phyloP scores from a whole-genome alignment of 1,140 invertebrate genomes.

The Temnothorax longispinosus region DNA sequence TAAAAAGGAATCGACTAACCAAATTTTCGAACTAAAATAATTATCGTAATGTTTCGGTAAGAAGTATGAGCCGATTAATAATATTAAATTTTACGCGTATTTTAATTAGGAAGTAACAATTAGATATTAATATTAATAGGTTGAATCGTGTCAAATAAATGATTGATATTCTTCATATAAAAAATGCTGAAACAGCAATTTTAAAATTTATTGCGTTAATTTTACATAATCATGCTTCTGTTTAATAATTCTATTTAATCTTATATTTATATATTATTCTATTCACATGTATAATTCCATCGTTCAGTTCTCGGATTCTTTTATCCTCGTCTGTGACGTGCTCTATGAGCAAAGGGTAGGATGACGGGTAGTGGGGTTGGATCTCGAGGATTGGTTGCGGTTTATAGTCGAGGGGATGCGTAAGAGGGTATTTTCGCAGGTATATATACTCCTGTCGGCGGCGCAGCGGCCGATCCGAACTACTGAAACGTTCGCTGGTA shows the following conservation, averaged over 20 bases:
- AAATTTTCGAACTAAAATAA: not conserved
- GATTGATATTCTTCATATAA: not conserved
- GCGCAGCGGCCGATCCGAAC: constrained; percentile 62
- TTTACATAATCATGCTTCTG: not conserved
- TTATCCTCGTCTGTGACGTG: not conserved
- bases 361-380: constrained; percentile 62
- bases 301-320: not conserved
- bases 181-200: not conserved
- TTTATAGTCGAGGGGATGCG: constrained; percentile 69
- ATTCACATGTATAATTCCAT: not conserved
- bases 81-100: not conserved
- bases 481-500: constrained; percentile 51
- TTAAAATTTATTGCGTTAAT: not conserved
- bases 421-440: constrained; percentile 70
- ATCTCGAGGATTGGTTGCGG: constrained; percentile 71
- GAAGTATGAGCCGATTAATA: not conserved
- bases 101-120: not conserved
- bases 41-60: not conserved
- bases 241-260: not conserved
- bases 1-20: not conserved
- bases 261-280: not conserved
- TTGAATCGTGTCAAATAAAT: not conserved
- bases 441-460: constrained; percentile 70
- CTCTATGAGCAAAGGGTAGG: not conserved
- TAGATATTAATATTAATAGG: not conserved